These are phyloP conservation scores for Oncorhynchus nerka DNA, from an alignment of 2,113 vertebrate species.

Conservation along the genomic window DNA sequence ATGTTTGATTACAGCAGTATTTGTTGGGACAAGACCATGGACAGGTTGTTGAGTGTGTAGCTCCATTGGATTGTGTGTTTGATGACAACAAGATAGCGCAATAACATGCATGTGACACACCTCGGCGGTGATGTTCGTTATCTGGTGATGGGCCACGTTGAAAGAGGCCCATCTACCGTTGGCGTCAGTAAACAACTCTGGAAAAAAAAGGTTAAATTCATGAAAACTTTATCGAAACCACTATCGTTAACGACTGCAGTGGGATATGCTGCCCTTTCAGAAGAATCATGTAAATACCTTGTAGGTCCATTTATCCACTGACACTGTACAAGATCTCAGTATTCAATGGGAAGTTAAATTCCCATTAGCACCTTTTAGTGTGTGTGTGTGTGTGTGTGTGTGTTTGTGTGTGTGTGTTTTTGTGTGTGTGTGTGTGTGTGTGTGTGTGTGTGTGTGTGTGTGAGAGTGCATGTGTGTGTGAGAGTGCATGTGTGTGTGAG, in stretches of 20 bases:
- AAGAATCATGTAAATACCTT: not conserved
- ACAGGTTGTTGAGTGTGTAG: conserved; percentile 43
- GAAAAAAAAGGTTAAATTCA: not conserved
- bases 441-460: conserved; percentile 12
- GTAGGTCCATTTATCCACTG: conserved; percentile 25
- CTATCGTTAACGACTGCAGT: conserved; percentile 2
- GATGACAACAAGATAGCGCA: conserved; percentile 47
- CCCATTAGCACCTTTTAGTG: not conserved
- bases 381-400: conserved; percentile 13
- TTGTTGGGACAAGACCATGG: conserved; percentile 37
- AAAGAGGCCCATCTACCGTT: conserved; percentile 43
- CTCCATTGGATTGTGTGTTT: conserved; percentile 43
- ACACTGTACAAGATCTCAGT: conserved; percentile 5
- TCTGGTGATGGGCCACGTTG: conserved; percentile 46
- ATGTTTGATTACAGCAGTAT: conserved; percentile 10
- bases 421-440: conserved; percentile 22
- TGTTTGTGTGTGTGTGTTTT: not conserved
- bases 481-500: no score
- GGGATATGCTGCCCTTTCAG: not conserved
- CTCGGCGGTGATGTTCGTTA: conserved; percentile 48
- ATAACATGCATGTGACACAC: conserved; percentile 37
- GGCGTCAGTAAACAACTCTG: not conserved
- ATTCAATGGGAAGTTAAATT: conserved; percentile 3
- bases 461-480: conserved; percentile 2
- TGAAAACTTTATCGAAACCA: conserved; percentile 19